These are phyloP conservation scores for Micoletzkya japonica DNA, from an alignment of 2,888 invertebrate species.

Conservation along the genomic window DNA sequence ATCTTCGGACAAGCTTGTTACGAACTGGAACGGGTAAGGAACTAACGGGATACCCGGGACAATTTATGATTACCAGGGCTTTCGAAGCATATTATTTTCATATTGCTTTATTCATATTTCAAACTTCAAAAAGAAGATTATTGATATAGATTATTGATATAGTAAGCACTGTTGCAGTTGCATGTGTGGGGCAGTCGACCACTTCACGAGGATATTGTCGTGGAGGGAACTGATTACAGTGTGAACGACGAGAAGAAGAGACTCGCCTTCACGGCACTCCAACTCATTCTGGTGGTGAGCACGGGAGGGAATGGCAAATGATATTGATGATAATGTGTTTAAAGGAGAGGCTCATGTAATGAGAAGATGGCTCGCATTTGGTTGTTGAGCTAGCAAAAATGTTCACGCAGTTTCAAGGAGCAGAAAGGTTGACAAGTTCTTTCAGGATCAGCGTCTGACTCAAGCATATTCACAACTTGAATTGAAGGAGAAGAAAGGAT, in stretches of 20 bases:
- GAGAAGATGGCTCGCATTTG: too few relatives aligned
- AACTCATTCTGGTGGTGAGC: constrained; percentile 43
- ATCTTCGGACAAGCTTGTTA: constrained; percentile 33
- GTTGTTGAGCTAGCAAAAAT: too few relatives aligned
- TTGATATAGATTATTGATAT: too few relatives aligned
- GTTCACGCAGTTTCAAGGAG: too few relatives aligned
- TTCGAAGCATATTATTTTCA: background rate
- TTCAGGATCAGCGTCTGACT: too few relatives aligned
- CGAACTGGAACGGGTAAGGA: constrained; percentile 40
- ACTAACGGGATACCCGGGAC: background rate
- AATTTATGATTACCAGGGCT: background rate
- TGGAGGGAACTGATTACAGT: constrained; percentile 31
- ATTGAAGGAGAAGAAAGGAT: too few relatives aligned
- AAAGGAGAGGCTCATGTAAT: too few relatives aligned
- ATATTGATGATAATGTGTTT: constrained; percentile 7
- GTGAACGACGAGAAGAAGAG: constrained; percentile 39
- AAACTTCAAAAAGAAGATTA: too few relatives aligned
- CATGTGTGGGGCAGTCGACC: constrained; percentile 36
- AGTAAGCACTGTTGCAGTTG: constrained; percentile 30
- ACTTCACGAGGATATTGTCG: constrained; percentile 36
- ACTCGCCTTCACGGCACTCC: constrained; percentile 39
- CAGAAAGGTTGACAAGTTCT: too few relatives aligned
- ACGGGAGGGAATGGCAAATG: constrained; percentile 15
- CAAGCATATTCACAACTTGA: too few relatives aligned
- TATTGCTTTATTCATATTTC: background rate